Percentiles rank a stretch among this genome's conserved stretches.
Evolutionary conservation across 1,140 invertebrate species (phyloP).

Genomic region (Drosophila equinoxialis): DNA sequence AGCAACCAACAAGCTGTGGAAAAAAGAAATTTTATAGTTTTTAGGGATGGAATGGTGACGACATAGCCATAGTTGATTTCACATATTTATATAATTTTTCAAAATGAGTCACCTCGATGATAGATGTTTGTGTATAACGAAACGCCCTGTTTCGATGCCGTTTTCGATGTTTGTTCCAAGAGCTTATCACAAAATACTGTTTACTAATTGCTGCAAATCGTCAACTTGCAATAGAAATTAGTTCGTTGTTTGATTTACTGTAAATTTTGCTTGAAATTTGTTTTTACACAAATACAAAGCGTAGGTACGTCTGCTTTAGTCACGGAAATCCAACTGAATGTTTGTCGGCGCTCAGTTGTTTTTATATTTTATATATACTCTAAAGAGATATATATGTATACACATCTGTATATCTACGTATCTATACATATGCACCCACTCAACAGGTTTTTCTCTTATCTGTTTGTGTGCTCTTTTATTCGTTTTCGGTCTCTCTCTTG

Average conservation of each 20-base stretch:
- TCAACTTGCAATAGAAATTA: conserved; percentile 41
- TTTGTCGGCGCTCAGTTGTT: conserved; percentile 14
- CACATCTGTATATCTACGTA: conserved; percentile 5
- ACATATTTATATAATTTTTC: conserved; percentile 67
- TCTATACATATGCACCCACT: neutral
- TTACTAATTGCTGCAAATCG: conserved; percentile 11
- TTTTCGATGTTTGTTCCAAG: conserved; percentile 37
- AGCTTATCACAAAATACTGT: conserved; percentile 28
- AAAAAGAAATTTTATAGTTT: conserved; percentile 15
- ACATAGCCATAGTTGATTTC: conserved; percentile 36
- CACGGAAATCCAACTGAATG: conserved; percentile 46
- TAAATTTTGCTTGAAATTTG: neutral
- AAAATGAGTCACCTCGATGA: conserved; percentile 65
- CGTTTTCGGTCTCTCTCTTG: neutral
- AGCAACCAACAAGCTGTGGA: conserved; percentile 50
- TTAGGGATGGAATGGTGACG: neutral
- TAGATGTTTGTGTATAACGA: conserved; percentile 26
- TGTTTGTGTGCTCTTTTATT: neutral
- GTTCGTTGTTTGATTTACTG: neutral
- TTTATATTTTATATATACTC: conserved; percentile 20
- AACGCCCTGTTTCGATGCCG: conserved; percentile 45
- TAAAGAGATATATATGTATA: neutral
- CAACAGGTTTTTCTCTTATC: conserved; percentile 26
- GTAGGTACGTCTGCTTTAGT: conserved; percentile 9
- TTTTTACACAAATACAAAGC: neutral